phyloP scores from a whole-genome alignment of 2,797 vertebrate species.

The Myripristis jacobus region DNA sequence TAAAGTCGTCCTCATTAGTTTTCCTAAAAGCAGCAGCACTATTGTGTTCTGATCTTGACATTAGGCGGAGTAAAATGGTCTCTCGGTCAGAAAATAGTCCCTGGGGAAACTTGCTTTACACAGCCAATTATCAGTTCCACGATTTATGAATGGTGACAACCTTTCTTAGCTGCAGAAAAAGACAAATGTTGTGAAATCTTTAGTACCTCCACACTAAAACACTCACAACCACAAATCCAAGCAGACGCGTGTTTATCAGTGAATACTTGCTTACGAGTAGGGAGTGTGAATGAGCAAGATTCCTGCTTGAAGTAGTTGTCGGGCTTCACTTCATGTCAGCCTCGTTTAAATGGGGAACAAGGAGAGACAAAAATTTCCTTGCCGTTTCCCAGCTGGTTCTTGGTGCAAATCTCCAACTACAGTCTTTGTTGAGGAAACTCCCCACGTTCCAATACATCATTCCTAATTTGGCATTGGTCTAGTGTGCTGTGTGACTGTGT shows the following conservation, averaged over 20 bases:
- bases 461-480: constrained; percentile 51
- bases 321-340: background rate
- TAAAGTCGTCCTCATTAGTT: no score
- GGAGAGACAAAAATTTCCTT: background rate
- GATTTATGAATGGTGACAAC: no score
- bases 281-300: background rate
- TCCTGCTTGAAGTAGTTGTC: constrained; percentile 1
- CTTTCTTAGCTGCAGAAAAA: no score
- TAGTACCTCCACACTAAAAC: background rate
- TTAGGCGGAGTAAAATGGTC: no score
- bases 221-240: background rate
- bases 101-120: no score
- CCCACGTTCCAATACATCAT: background rate
- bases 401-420: background rate
- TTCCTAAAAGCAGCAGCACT: no score
- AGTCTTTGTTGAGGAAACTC: constrained; percentile 9
- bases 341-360: background rate
- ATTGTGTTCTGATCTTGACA: no score
- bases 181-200: no score
- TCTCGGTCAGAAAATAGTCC: no score
- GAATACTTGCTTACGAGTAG: background rate
- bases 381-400: background rate
- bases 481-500: background rate
- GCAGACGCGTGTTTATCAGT: constrained; percentile 5
- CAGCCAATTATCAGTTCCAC: no score